phyloP scores from a whole-genome alignment of 2,888 invertebrate genomes.

The Stegophylla sp. region DNA sequence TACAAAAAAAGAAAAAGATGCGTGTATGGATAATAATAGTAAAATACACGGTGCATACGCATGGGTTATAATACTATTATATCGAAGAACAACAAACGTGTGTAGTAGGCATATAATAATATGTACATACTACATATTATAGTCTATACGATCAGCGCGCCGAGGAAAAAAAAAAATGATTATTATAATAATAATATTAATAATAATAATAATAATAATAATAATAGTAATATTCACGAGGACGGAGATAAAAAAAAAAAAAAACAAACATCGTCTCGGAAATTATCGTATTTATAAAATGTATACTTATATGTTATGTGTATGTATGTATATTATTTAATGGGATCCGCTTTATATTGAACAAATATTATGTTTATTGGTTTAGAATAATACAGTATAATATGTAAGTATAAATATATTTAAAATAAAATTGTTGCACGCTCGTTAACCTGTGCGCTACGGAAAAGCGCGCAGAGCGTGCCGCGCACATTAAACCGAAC shows the following conservation, averaged over 20 bases:
- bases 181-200: constrained; percentile 5
- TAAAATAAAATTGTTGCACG: neutral
- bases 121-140: too few relatives aligned
- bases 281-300: neutral
- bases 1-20: too few relatives aligned
- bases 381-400: constrained; percentile 2
- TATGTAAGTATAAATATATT: neutral
- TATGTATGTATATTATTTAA: neutral
- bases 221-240: too few relatives aligned
- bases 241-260: too few relatives aligned
- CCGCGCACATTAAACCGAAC: constrained; percentile 40
- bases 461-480: constrained; percentile 21
- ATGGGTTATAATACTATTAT: too few relatives aligned
- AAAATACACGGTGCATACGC: too few relatives aligned
- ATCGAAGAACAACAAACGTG: too few relatives aligned
- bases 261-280: neutral
- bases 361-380: constrained; percentile 40
- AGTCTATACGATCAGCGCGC: too few relatives aligned
- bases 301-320: neutral
- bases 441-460: constrained; percentile 38
- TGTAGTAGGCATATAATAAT: too few relatives aligned
- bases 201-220: too few relatives aligned
- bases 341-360: constrained; percentile 26
- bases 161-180: too few relatives aligned
- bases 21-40: too few relatives aligned